A percentile compares a stretch with the other conserved stretches of the same genome.
Conservation (phyloP, 2,888 invertebrate species). For the Margaritifera margaritifera region DNA sequence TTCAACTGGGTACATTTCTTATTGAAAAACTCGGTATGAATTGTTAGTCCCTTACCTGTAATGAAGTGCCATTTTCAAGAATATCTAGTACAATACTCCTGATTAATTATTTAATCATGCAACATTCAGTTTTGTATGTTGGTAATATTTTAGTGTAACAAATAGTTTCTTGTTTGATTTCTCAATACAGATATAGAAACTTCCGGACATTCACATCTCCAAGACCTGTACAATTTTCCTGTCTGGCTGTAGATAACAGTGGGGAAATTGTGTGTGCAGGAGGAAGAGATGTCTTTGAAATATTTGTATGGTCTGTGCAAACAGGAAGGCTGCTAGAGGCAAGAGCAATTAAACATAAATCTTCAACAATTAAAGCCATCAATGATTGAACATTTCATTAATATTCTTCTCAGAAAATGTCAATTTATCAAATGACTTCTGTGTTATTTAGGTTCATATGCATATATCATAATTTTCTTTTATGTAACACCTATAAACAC, state of each 20-base stretch:
- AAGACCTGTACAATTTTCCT: slow-evolving; percentile 91
- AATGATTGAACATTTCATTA: too few relatives aligned
- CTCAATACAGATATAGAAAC: slow-evolving; percentile 88
- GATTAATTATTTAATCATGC: slow-evolving; percentile 1
- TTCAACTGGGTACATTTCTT: too few relatives aligned
- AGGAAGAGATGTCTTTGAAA: slow-evolving; percentile 94
- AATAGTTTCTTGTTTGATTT: neutral
- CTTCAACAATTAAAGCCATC: too few relatives aligned
- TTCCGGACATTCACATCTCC: slow-evolving; percentile 97
- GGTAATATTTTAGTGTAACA: neutral
- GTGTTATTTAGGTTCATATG: too few relatives aligned
- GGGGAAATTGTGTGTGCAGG: slow-evolving; percentile 96
- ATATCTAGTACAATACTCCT: neutral
- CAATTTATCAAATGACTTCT: too few relatives aligned
- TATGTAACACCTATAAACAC: too few relatives aligned
- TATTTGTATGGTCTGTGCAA: slow-evolving; percentile 96
- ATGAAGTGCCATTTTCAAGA: neutral
- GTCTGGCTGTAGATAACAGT: slow-evolving; percentile 89
- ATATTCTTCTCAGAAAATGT: too few relatives aligned
- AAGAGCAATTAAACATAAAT: slow-evolving; percentile 18
- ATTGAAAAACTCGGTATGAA: too few relatives aligned
- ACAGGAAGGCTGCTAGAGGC: slow-evolving; percentile 92
- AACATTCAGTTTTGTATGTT: neutral
- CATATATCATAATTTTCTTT: too few relatives aligned
- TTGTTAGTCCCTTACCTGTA: too few relatives aligned